Conservation (phyloP, 2,888 invertebrate species). For the Macrosiphum euphorbiae region DNA sequence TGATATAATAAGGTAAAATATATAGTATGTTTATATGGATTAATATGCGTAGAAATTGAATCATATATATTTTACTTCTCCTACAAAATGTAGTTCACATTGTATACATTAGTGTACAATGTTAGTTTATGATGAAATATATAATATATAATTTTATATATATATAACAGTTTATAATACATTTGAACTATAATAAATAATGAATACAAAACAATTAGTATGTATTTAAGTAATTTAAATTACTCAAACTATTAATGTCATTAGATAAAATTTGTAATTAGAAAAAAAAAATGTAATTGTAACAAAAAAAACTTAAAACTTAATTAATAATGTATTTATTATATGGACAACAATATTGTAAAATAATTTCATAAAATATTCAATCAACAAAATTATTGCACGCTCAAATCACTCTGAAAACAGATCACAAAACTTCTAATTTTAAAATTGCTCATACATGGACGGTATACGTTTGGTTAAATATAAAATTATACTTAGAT, state of each 20-base stretch:
- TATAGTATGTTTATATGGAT: neutral
- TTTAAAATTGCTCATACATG: conserved; percentile 44
- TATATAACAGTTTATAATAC: conserved; percentile 57
- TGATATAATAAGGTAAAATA: neutral
- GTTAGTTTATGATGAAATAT: neutral
- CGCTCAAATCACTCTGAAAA: conserved; percentile 38
- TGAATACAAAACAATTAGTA: conserved; percentile 57
- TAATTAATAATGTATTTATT: conserved; percentile 32
- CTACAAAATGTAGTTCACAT: neutral
- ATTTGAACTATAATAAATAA: conserved; percentile 60
- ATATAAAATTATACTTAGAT: conserved; percentile 9
- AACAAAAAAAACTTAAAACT: conserved; percentile 47
- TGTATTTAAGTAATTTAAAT: neutral
- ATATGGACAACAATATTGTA: conserved; percentile 49
- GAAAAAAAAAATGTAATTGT: conserved; percentile 25
- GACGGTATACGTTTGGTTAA: conserved; percentile 45
- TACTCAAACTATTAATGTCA: conserved; percentile 16
- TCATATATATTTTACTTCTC: neutral
- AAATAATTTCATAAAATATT: conserved; percentile 18
- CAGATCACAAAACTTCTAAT: conserved; percentile 25
- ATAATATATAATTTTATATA: conserved; percentile 7
- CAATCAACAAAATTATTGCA: conserved; percentile 55
- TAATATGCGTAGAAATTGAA: neutral
- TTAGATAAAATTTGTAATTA: conserved; percentile 49
- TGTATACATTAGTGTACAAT: neutral